Conservation (phyloP, 30 jellyfish, hydroid and myxozoan genomes). For the Phacellophora camtschatica region DNA sequence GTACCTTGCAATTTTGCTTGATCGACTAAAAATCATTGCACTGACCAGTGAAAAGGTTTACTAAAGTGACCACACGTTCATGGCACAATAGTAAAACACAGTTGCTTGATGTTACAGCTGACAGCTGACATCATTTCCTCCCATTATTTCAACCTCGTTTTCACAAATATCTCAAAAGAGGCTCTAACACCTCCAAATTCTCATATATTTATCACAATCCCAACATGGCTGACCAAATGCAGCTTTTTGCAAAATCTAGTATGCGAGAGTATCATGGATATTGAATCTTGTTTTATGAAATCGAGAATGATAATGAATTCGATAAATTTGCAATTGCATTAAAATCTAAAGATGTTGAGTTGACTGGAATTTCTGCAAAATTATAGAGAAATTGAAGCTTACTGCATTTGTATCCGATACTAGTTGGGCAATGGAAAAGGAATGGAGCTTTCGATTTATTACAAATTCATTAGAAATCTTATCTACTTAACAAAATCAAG, state of each 20-base stretch:
- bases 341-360: conserved; percentile 24
- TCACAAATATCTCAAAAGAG: background rate
- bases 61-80: background rate
- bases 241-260: background rate
- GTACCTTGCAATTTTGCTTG: conserved; percentile 2
- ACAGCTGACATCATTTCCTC: no score
- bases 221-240: conserved; percentile 13
- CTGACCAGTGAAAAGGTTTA: background rate
- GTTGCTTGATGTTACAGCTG: no score
- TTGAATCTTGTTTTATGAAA: conserved; percentile 18
- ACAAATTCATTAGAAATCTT: conserved; percentile 6
- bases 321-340: conserved; percentile 14
- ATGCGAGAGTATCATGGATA: conserved; percentile 42
- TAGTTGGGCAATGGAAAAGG: conserved; percentile 24
- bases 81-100: background rate
- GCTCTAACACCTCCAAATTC: background rate
- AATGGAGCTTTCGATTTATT: conserved; percentile 16
- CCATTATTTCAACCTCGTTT: background rate
- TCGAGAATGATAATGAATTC: conserved; percentile 12
- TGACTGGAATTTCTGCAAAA: conserved; percentile 34
- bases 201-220: background rate
- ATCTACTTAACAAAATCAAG: background rate
- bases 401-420: conserved; percentile 11
- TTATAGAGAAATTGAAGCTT: conserved; percentile 31
- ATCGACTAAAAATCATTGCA: background rate